phyloP scores from a whole-genome alignment of 92 coral and sea anemone genomes.

The Epizoanthus fatuus region DNA sequence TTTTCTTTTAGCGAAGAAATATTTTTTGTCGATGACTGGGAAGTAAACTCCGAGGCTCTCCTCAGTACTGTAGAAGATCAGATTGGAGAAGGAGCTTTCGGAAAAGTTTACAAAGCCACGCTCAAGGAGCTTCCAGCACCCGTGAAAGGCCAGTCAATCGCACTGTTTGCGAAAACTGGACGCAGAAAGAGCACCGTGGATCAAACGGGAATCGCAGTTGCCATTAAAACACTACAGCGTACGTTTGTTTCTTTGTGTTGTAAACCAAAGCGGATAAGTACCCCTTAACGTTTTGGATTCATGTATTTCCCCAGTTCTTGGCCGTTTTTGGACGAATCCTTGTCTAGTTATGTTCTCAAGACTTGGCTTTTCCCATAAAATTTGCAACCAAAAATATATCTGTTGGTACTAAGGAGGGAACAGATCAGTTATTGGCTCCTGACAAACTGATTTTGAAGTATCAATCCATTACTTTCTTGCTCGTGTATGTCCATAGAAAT shows the following conservation, averaged over 20 bases:
- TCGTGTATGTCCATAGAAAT: no score
- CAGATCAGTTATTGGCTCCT: no score
- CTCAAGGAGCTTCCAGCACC: conserved; percentile 16
- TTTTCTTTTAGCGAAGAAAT: conserved; percentile 8
- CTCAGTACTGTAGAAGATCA: conserved; percentile 32
- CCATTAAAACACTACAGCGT: conserved; percentile 32
- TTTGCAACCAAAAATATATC: no score
- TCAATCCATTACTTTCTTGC: no score
- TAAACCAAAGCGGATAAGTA: background rate
- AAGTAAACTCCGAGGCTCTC: conserved; percentile 3
- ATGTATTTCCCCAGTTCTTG: no score
- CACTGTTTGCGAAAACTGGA: conserved; percentile 13
- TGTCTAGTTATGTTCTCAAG: no score
- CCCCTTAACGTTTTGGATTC: no score
- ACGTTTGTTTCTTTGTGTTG: background rate
- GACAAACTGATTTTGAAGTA: no score
- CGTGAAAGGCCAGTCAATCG: conserved; percentile 20
- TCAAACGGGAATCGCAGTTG: conserved; percentile 16
- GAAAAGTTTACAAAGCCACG: conserved; percentile 43
- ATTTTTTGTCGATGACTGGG: conserved; percentile 26
- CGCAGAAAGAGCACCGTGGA: background rate
- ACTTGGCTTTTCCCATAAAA: no score
- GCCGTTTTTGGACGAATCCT: no score
- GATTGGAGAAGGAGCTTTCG: conserved; percentile 42
- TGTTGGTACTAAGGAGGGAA: no score